Percentiles rank a stretch among this genome's conserved stretches.
Evolutionary conservation across 2,888 invertebrate species (phyloP).

Genomic region (Apodemia hepburni): DNA sequence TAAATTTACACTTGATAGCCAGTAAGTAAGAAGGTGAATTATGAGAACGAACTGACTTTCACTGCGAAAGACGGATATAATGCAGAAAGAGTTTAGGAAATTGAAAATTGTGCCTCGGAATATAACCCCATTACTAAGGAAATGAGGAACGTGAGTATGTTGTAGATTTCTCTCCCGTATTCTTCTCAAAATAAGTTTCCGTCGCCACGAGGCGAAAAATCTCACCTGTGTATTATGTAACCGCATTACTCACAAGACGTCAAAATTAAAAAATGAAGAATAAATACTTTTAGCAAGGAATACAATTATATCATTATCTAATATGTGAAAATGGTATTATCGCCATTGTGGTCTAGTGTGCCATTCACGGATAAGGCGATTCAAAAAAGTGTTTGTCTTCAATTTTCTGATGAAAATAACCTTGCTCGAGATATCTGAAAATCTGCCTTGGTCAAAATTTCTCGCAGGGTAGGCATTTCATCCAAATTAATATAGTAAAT

Average conservation of each 20-base stretch:
- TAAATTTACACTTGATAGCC: constrained; percentile 27
- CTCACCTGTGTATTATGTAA: constrained; percentile 25
- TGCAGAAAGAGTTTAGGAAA: constrained; percentile 71
- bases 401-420: too few species aligned
- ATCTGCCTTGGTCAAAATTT: too few species aligned
- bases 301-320: neutral
- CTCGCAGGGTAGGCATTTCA: too few species aligned
- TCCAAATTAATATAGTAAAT: too few species aligned
- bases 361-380: too few species aligned
- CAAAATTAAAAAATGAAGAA: neutral
- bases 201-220: constrained; percentile 24
- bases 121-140: constrained; percentile 75
- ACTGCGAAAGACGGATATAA: constrained; percentile 56
- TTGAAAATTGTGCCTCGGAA: constrained; percentile 75
- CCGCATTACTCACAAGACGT: constrained; percentile 8
- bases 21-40: constrained; percentile 27
- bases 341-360: too few species aligned
- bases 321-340: too few species aligned
- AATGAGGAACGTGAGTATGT: constrained; percentile 74
- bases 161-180: constrained; percentile 51
- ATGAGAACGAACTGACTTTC: constrained; percentile 41
- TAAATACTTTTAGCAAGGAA: neutral
- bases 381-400: too few species aligned
- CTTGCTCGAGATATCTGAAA: too few species aligned
- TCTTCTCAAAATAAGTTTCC: constrained; percentile 20